Conservation (phyloP, 2,888 invertebrate genomes). For the Lithosia quadra region DNA sequence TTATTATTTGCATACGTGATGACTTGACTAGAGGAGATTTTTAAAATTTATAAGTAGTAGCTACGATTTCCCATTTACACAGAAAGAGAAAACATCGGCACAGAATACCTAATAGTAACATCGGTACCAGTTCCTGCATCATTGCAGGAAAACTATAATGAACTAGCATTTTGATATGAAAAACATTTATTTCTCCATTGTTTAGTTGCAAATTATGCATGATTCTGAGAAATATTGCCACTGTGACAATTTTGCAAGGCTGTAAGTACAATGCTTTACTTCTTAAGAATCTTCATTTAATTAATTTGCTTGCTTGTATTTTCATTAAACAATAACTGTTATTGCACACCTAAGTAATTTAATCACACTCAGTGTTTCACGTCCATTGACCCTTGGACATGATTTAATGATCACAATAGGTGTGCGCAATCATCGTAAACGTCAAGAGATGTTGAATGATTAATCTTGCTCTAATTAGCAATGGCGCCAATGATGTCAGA, state of each 20-base stretch:
- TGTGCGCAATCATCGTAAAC: constrained; percentile 3
- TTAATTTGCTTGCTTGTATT: background rate
- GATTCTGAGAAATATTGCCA: background rate
- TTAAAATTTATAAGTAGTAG: background rate
- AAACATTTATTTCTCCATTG: background rate
- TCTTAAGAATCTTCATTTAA: background rate
- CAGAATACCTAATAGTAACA: too few species aligned
- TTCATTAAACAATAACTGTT: background rate
- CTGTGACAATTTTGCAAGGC: background rate
- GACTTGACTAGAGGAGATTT: too few species aligned
- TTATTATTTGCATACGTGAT: too few species aligned
- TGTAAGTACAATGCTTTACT: background rate
- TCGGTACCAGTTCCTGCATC: background rate
- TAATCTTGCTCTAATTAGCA: background rate
- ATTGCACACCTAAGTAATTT: background rate
- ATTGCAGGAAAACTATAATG: background rate
- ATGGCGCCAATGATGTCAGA: constrained; percentile 5
- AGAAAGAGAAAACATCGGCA: background rate
- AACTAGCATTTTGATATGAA: background rate
- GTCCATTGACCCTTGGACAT: constrained; percentile 25
- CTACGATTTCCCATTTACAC: background rate
- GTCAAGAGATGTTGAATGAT: background rate
- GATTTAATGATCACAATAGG: constrained; percentile 17
- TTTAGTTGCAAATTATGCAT: constrained; percentile 1
- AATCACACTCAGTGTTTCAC: background rate